phyloP scores from a whole-genome alignment of 2,888 invertebrate genomes.

The Furcula furcula region DNA sequence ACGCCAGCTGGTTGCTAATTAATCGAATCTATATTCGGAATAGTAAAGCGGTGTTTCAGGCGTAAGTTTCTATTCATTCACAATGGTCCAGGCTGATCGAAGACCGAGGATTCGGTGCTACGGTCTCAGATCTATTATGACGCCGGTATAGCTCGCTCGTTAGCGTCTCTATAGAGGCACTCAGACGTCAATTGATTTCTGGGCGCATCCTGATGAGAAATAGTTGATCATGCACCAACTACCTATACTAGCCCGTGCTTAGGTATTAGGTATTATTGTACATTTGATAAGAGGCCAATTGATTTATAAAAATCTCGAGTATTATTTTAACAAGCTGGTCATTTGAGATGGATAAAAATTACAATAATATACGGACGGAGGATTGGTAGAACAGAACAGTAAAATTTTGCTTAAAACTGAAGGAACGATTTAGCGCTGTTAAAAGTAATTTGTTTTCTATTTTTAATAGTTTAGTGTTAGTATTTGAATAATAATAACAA shows the following conservation, averaged over 20 bases:
- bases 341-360: no score
- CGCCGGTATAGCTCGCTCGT: slow-evolving; percentile 8
- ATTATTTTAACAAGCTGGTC: no score
- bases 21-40: slow-evolving; percentile 46
- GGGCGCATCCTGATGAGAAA: slow-evolving; percentile 13
- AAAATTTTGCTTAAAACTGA: no score
- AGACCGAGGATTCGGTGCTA: slow-evolving; percentile 8
- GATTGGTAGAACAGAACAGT: no score
- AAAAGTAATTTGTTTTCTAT: no score
- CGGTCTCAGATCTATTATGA: slow-evolving; percentile 18
- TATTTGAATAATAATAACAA: no score
- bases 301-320: slow-evolving; percentile 2
- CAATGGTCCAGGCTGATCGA: slow-evolving; percentile 20
- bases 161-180: no score
- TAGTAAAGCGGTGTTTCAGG: slow-evolving; percentile 1
- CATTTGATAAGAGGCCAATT: slow-evolving; percentile 3
- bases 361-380: no score
- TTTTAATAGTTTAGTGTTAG: no score
- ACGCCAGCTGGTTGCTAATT: slow-evolving; percentile 46
- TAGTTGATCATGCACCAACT: slow-evolving; percentile 7
- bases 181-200: slow-evolving; percentile 21
- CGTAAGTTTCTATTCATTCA: slow-evolving; percentile 21
- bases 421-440: no score
- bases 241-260: neutral
- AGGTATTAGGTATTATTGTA: no score